Evolutionary conservation across 2,113 vertebrate species (phyloP).

Genomic region (Myiopsitta monachus): DNA sequence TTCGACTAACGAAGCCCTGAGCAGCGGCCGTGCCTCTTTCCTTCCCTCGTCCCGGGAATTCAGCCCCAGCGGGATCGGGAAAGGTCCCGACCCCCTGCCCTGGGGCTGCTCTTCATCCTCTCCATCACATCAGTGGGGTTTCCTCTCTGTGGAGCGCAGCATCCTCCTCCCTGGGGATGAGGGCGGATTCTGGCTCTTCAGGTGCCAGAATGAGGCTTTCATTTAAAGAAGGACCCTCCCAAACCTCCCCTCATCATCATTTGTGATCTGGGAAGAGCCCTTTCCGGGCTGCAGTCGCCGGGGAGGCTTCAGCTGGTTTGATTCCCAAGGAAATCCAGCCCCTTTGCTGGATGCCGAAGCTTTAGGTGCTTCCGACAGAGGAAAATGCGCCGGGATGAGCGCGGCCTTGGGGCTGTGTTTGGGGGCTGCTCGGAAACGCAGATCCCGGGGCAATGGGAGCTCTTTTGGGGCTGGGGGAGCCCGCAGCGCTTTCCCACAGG

Average conservation of each 20-base stretch:
- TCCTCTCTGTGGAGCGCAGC: neutral
- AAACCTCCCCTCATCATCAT: neutral
- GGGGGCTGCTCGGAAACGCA: neutral
- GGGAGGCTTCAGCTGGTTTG: neutral
- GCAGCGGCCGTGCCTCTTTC: neutral
- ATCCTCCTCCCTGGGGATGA: fast-evolving
- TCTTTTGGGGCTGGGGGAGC: neutral
- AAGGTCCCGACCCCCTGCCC: neutral
- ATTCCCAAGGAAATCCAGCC: neutral
- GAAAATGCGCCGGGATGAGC: neutral
- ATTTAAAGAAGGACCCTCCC: neutral
- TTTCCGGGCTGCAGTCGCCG: neutral
- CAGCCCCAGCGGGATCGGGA: fast-evolving
- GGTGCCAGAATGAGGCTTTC: neutral
- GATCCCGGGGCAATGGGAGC: neutral
- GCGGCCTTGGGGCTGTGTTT: neutral
- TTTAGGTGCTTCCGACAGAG: neutral
- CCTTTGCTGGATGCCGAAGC: neutral
- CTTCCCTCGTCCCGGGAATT: neutral
- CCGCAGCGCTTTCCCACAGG: neutral
- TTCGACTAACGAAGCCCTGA: neutral
- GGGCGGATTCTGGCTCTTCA: neutral
- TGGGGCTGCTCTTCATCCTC: neutral
- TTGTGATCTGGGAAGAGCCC: neutral
- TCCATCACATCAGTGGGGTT: fast-evolving